Base-by-base conservation (phyloP, 2,888 invertebrate species). In the Spilosoma lubricipeda region DNA sequence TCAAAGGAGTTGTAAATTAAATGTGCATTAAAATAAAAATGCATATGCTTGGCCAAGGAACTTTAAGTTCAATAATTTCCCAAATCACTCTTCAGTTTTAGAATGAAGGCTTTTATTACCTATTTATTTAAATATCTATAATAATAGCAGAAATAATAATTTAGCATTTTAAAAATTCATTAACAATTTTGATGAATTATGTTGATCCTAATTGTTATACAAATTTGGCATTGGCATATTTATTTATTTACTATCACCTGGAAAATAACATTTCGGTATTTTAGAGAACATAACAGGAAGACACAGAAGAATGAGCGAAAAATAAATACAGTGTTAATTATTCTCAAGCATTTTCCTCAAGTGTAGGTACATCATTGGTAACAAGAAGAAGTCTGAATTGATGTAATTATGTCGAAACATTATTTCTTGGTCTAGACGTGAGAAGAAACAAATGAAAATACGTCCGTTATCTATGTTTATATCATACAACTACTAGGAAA, bases 401-500 rank as follows among this genome's bases (percentile, higher is more conserved):
- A 74, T 36, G 59, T 67, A 63, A 70, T 70, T 67, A 67, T 39
- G 66, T 67, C 36, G 30, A 42, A 56, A 70, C 13, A 69, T 52
- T 15, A 36, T 73, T 65, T 66, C 27, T 30, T 48, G 23, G 27
- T 65, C n/a, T 56, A 52, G 36, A 75, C 59, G 66, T 71, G 75
- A 71, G 39, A 42, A 33, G 20, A 42, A 63, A 71, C 42, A 27
- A 66, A 75, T 52, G 71, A 79, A 82, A 77, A 72, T 78, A 77
- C 70, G 68, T 23, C 33, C 20, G 67, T 78, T 81, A 83, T 83
- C 81, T 78, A 56, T 77, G 72, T 79, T 80, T 77, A 79, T 71
- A 67, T 63, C 59, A 52, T 71, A 33, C 33, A 69, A 72, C 30
- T 85, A 86, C 80, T 77, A 86, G 83, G 85, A 85, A 83, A 81